Base-by-base conservation (phyloP, 2,888 invertebrate genomes). In the Odontocolon sp. region DNA sequence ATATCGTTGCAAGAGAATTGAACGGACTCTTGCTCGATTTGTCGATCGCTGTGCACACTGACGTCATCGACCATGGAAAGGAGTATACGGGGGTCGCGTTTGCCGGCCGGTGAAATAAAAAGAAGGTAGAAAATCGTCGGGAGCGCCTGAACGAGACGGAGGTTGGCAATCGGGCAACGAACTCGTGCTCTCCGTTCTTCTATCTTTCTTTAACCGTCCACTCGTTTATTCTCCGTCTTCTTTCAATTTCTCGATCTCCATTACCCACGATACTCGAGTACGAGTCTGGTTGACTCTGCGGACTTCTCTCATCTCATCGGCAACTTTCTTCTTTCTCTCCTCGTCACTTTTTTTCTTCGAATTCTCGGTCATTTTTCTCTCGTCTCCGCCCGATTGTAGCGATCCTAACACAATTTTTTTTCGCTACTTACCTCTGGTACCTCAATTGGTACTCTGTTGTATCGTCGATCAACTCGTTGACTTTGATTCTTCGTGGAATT, bases 121-220 rank as follows among this genome's bases (percentile, higher is more conserved):
- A 80, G 71, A 70, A 67, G 31, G 28, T 21, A 68, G 42, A 61
- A 67, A 78, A 73, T 33, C 54, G 23, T 42, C 40, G 40, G 16
- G 54, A 57, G 52, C 52, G 28, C 16, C n/a, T 23, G 54, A 16
- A 33, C 50, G 50, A 57, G 69, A 59, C 64, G 40, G 77, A 80
- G 82, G 76, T 81, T 83, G 82, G 79, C 84, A 86, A 86, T 87
- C 87, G 87, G 86, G 77, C 87, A 87, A 85, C 84, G 87, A 87
- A 87, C 87, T 84, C 81, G 77, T 69, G 78, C 68, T 70, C 61
- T 52, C 61, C 33, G 21, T 52, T 68, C 11, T 23, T 56, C 28
- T 16, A 0, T 28, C 38, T 61, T n/a, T 57, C 9, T 38, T 23
- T 50, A 23, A 54, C 61, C 36, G 50, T 64, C 56, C 67, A 45